Evolutionary conservation across 2,797 vertebrate genomes (phyloP).

Genomic region (Coilia nasus): DNA sequence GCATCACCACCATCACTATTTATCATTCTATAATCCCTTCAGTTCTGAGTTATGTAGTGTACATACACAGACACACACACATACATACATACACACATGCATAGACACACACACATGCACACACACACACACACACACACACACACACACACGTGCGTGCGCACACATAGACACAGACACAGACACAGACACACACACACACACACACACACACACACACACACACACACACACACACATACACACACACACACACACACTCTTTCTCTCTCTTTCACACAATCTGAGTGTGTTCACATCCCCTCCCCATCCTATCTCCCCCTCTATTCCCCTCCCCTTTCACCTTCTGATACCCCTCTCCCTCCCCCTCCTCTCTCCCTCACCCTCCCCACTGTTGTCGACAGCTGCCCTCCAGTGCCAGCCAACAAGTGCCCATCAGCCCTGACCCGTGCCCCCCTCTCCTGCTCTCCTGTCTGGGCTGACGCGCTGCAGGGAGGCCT

Average conservation of each 20-base stretch:
- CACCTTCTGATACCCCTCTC: neutral
- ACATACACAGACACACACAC: neutral
- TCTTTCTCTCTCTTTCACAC: conserved; percentile 25
- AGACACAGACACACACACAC: neutral
- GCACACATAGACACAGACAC: too few relatives aligned
- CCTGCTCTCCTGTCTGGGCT: conserved; percentile 57
- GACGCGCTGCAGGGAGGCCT: conserved; percentile 39
- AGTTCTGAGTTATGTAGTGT: neutral
- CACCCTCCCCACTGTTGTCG: conserved; percentile 14
- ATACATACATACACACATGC: neutral
- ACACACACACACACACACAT: neutral
- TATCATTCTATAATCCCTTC: conserved; percentile 41
- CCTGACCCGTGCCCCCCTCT: conserved; percentile 49
- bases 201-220: neutral
- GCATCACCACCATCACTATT: conserved; percentile 68
- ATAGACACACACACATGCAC: neutral
- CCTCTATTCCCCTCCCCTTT: conserved; percentile 42
- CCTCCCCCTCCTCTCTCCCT: neutral
- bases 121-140: neutral
- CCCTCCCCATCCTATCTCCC: conserved; percentile 24
- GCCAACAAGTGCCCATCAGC: conserved; percentile 44
- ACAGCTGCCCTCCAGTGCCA: conserved; percentile 40
- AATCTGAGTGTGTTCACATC: neutral
- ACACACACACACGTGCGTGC: neutral
- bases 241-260: neutral